Evolutionary conservation across 2,888 invertebrate genomes (phyloP).

Genomic region (Parelbella ahira): DNA sequence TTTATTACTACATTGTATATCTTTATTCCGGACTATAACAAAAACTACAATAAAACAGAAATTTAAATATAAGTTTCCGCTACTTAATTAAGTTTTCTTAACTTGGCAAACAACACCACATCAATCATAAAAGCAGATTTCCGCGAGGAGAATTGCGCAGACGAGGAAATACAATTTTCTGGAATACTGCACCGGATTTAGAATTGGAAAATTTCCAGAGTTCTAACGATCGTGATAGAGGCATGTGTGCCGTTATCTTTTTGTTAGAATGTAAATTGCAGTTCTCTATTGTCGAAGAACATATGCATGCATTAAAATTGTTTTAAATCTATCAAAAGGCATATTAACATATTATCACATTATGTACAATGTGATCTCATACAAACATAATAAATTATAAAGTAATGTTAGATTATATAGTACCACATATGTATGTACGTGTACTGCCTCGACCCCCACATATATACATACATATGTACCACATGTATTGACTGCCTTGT

Average conservation of each 20-base stretch:
- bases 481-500: no score
- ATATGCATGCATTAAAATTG: not conserved
- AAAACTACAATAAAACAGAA: not conserved
- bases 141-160: constrained; percentile 31
- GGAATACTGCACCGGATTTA: constrained; percentile 36
- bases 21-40: no score
- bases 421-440: no score
- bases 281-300: constrained; percentile 2
- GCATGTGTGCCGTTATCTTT: constrained; percentile 20
- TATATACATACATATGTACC: no score
- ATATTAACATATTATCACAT: no score
- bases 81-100: no score
- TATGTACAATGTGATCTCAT: no score
- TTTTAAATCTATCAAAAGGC: not conserved
- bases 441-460: no score
- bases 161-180: constrained; percentile 39
- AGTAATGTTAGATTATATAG: no score
- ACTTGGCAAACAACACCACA: constrained; percentile 22
- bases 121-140: constrained; percentile 36
- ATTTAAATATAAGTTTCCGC: not conserved
- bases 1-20: no score
- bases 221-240: constrained; percentile 31
- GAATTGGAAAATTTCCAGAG: constrained; percentile 40
- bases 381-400: no score
- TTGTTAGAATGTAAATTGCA: no score